Evolutionary conservation across 2,888 invertebrate species (phyloP), one percentile per base, ranked within the genome.

Genomic region (Dascillus cervinus): DNA sequence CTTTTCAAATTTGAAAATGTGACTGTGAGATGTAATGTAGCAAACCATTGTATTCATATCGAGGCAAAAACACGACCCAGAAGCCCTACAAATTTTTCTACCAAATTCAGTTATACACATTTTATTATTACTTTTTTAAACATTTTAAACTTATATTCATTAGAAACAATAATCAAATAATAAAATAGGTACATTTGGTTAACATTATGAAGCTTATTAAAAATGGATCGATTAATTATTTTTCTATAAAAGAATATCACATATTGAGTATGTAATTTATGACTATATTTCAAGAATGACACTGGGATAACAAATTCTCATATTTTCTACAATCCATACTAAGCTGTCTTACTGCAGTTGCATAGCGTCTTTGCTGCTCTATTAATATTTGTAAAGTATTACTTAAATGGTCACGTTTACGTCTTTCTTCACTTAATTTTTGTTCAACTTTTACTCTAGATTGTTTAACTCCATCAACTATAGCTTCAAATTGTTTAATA

Each of bases 381-480:
- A 77, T 65, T 24, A 79, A 58, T 21, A 64, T 64, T 39, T 73
- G 70, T 23, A 79, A 58, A 43, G 70, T 69, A 24, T 74, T 70
- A 52, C 77, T 80, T 13, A 84, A 62, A 28, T 70, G 66, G 58
- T 87, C 84, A 31, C 76, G 70, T 55, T 72, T 72, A 6, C 43
- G 41, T 48, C 79, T 79, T 53, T 84, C 81, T 35, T 79, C 80
- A 11, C 71, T 70, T 49, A 74, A 70, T 37, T 71, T 69, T 42
- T 66, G 69, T 51, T 79, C 77, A 2, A 68, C 62, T 67, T 88
- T 91, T 17, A 70, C 68, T 51, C 86, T 83, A 19, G 88, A 90
- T 54, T 82, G 83, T 55, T 83, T 82, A n/a, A 95, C 83, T 50
- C 89, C 87, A 14, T 86, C 85, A 2, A 91, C 84, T 54, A 94